A percentile compares a stretch with the other conserved stretches of the same genome.
Evolutionary conservation across 1,140 invertebrate genomes (phyloP).

Genomic region (Hermetia illucens): DNA sequence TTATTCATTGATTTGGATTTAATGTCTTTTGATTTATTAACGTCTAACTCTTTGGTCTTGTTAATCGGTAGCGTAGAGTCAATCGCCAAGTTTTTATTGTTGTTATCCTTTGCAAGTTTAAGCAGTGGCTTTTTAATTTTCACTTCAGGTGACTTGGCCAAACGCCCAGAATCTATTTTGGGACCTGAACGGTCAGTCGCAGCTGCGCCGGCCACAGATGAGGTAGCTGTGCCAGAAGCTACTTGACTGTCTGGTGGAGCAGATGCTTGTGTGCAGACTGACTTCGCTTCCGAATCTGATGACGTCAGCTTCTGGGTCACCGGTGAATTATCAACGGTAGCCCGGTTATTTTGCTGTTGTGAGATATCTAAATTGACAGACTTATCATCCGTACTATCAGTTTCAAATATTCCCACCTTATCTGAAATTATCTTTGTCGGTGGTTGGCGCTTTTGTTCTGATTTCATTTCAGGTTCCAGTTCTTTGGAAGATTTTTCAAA

Average conservation of each 20-base stretch:
- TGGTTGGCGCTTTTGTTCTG: neutral
- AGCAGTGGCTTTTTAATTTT: constrained; percentile 9
- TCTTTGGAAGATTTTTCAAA: constrained; percentile 1
- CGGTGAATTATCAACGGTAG: neutral
- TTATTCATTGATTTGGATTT: neutral
- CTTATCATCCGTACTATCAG: neutral
- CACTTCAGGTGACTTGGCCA: constrained; percentile 28
- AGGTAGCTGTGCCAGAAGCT: neutral
- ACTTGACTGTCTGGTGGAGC: neutral
- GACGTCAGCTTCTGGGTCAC: neutral
- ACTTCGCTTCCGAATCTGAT: neutral
- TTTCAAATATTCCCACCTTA: neutral
- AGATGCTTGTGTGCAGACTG: neutral
- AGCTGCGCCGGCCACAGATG: neutral
- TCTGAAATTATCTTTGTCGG: neutral
- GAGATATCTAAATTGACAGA: neutral
- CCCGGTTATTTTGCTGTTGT: neutral
- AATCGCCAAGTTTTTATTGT: neutral
- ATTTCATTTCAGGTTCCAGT: neutral
- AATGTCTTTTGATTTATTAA: neutral
- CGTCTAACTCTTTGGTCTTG: neutral
- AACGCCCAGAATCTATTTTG: neutral
- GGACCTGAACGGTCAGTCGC: neutral
- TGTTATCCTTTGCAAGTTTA: constrained; percentile 1
- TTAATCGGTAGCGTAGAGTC: neutral